Conservation (phyloP, 2,113 vertebrate genomes). For the Daphoenositta chrysoptera region DNA sequence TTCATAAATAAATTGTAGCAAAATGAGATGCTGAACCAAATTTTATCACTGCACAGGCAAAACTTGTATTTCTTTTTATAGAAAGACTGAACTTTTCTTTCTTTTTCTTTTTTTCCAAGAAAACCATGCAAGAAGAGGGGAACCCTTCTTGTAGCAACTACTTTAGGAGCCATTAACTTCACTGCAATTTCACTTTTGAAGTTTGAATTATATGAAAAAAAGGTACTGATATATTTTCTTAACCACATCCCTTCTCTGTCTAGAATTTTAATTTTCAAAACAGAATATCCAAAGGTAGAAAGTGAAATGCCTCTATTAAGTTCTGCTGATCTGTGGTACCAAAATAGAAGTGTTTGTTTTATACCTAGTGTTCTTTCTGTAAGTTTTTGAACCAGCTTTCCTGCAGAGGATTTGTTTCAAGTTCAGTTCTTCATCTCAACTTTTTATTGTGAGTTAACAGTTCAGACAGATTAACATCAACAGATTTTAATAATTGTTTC, state of each 20-base stretch:
- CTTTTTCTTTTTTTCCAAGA: not conserved
- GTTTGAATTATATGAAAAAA: not conserved
- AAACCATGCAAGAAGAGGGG: not conserved
- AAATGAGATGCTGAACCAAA: constrained; percentile 44
- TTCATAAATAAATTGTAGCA: constrained; percentile 26
- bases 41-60: not conserved
- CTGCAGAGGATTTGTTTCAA: not conserved
- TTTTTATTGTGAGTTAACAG: not conserved
- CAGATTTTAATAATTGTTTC: not conserved
- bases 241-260: not conserved
- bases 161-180: not conserved
- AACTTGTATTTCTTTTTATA: not conserved
- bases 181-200: not conserved
- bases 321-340: not conserved
- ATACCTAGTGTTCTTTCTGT: not conserved
- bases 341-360: not conserved
- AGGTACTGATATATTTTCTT: not conserved
- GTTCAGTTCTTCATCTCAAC: not conserved
- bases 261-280: not conserved
- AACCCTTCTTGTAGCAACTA: not conserved
- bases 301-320: not conserved
- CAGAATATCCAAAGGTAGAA: not conserved
- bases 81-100: not conserved
- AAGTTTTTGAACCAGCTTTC: not conserved
- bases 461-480: not conserved